phyloP scores from a whole-genome alignment of 2,113 vertebrate species.

The western clawed frog (Xenopus tropicalis) region UCB_Xtro_10.0 CM004444.2:3660001-3660500 shows the following conservation, averaged over 20 bases:
- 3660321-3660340: slow-evolving; percentile 53
- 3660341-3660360: slow-evolving; percentile 34
- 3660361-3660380: slow-evolving; percentile 47
- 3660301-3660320: slow-evolving; percentile 35
- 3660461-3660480: too few relatives aligned
- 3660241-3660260: slow-evolving; percentile 54
- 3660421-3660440: slow-evolving; percentile 15
- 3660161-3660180: too few relatives aligned
- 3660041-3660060: too few relatives aligned
- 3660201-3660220: slow-evolving; percentile 52
- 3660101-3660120: too few relatives aligned
- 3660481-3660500: too few relatives aligned
- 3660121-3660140: too few relatives aligned
- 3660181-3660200: slow-evolving; percentile 4
- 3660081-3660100: too few relatives aligned
- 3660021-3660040: too few relatives aligned
- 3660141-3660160: too few relatives aligned
- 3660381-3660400: slow-evolving; percentile 39
- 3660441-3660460: too few relatives aligned
- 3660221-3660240: slow-evolving; percentile 52
- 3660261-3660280: slow-evolving; percentile 56
- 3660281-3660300: slow-evolving; percentile 63
- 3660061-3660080: too few relatives aligned
- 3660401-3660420: slow-evolving; percentile 51
- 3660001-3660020: too few relatives aligned